Conservation (phyloP, 2,888 invertebrate species). For the Trichogramma dendrolimi region DNA sequence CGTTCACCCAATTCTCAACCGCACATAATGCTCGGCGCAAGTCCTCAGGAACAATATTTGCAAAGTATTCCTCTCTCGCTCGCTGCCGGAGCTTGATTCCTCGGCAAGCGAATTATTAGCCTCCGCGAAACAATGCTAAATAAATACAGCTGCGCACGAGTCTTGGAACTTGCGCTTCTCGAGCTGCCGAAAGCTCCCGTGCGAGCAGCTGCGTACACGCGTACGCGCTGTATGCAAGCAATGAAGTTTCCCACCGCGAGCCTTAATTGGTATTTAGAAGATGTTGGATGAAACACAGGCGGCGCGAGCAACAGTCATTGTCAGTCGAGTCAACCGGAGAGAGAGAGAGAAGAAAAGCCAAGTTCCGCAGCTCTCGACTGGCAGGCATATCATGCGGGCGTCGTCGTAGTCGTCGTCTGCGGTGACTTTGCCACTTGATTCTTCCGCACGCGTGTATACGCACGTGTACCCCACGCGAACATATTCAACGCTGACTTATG, state of each 20-base stretch:
- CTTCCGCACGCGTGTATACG: too few relatives aligned
- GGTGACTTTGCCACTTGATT: constrained; percentile 37
- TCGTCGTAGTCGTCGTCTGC: constrained; percentile 32
- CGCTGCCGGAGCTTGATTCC: constrained; percentile 5
- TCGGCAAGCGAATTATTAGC: constrained; percentile 29
- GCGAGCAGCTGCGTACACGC: too few relatives aligned
- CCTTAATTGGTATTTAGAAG: constrained; percentile 52
- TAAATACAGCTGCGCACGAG: constrained; percentile 44
- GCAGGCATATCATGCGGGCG: constrained; percentile 20
- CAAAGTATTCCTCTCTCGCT: constrained; percentile 37
- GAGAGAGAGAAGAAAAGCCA: too few relatives aligned
- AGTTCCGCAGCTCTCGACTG: not conserved
- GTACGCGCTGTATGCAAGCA: too few relatives aligned
- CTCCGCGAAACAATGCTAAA: constrained; percentile 47
- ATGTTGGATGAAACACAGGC: constrained; percentile 23
- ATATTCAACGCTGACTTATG: constrained; percentile 40
- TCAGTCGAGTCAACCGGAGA: too few relatives aligned
- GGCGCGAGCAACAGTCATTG: too few relatives aligned
- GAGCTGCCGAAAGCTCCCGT: too few relatives aligned
- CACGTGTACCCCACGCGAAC: too few relatives aligned
- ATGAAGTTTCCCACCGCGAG: constrained; percentile 43
- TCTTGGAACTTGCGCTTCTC: constrained; percentile 35
- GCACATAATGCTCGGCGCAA: not conserved
- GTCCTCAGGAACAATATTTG: constrained; percentile 37
- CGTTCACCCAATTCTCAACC: too few relatives aligned